These are phyloP conservation scores for Albula glossodonta DNA, from an alignment of 2,113 vertebrate species.

Conservation along the genomic window DNA sequence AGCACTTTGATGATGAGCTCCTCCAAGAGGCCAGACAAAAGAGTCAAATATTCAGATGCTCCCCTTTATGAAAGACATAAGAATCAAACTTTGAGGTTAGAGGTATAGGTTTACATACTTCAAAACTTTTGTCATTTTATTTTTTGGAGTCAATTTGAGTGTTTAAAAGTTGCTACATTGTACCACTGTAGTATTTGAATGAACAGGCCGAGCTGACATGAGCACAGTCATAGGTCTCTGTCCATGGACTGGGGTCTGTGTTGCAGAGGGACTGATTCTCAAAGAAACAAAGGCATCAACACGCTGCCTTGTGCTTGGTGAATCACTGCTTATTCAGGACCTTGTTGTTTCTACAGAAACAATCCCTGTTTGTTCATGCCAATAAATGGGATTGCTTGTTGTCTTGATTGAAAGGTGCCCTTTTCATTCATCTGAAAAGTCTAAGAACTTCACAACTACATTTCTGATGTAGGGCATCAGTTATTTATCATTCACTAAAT, in stretches of 20 bases:
- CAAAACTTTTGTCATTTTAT: neutral
- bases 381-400: neutral
- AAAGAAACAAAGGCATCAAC: constrained; percentile 15
- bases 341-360: constrained; percentile 18
- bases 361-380: constrained; percentile 1
- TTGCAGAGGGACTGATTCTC: constrained; percentile 9
- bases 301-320: neutral
- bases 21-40: neutral
- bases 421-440: neutral
- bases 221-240: neutral
- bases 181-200: neutral
- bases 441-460: neutral
- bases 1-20: neutral
- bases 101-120: neutral
- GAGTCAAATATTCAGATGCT: neutral
- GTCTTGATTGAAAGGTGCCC: constrained; percentile 7
- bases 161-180: neutral
- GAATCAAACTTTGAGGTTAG: neutral
- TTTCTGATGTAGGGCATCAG: neutral
- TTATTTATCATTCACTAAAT: neutral
- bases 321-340: constrained; percentile 3
- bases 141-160: neutral
- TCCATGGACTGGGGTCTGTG: neutral
- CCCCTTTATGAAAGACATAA: neutral
- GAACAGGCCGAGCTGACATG: neutral